Evolutionary conservation across 2,113 vertebrate genomes (phyloP).

Genomic region (Zosterops lateralis): DNA sequence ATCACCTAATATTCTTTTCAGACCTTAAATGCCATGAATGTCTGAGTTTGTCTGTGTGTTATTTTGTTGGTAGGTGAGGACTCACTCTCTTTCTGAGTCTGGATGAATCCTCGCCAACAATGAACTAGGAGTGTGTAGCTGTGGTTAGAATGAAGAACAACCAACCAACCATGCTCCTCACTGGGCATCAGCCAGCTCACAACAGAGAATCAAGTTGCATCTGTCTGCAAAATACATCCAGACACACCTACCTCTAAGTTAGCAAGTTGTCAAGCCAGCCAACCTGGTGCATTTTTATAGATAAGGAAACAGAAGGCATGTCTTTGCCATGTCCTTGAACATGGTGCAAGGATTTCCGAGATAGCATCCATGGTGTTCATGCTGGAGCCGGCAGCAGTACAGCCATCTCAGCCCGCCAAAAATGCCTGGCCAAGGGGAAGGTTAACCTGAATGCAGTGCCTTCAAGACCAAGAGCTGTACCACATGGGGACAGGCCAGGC

Average conservation of each 20-base stretch:
- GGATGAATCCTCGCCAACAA: background rate
- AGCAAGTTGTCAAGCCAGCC: background rate
- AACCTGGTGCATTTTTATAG: background rate
- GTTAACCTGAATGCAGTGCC: rapidly evolving
- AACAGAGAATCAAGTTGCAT: background rate
- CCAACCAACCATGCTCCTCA: background rate
- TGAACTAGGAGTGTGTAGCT: background rate
- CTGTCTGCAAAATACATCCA: background rate
- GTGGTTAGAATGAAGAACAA: background rate
- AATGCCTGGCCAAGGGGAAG: background rate
- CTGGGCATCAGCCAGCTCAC: background rate
- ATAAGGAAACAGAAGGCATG: background rate
- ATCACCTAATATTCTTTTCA: conserved; percentile 24
- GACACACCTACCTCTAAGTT: background rate
- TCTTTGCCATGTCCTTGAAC: background rate
- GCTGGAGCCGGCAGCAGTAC: rapidly evolving
- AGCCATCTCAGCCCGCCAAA: background rate
- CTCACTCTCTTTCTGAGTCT: background rate
- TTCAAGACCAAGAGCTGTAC: background rate
- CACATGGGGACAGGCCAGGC: background rate
- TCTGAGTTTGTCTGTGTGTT: background rate
- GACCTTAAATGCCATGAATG: background rate
- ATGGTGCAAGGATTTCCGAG: rapidly evolving
- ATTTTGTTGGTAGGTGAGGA: background rate
- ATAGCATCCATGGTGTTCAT: rapidly evolving